Evolutionary conservation across 1,140 invertebrate genomes (phyloP).

Genomic region (Microvelia longipes): DNA sequence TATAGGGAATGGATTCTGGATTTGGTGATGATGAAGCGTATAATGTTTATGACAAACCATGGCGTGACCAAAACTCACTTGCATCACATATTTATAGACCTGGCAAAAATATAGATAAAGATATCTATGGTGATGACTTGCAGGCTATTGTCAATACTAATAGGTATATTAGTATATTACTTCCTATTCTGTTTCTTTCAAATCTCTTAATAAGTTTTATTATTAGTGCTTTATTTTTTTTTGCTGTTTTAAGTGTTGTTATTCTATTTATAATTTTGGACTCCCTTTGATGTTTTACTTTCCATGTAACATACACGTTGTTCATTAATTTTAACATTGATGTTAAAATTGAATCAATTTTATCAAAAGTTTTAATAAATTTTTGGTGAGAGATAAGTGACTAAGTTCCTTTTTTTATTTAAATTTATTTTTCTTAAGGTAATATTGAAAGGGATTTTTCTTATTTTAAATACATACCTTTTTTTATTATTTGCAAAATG

Average conservation of each 20-base stretch:
- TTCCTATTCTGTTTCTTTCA: background rate
- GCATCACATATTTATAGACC: slow-evolving; percentile 86
- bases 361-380: too few relatives aligned
- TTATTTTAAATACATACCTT: too few relatives aligned
- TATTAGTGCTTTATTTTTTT: background rate
- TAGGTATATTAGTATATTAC: slow-evolving; percentile 35
- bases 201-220: background rate
- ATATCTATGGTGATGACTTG: slow-evolving; percentile 78
- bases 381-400: too few relatives aligned
- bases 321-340: too few relatives aligned
- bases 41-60: slow-evolving; percentile 93
- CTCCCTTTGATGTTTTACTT: too few relatives aligned
- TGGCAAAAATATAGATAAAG: slow-evolving; percentile 72
- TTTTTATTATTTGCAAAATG: too few relatives aligned
- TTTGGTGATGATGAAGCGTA: slow-evolving; percentile 97
- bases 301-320: too few relatives aligned
- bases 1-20: slow-evolving; percentile 77
- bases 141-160: slow-evolving; percentile 77
- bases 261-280: too few relatives aligned
- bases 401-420: too few relatives aligned
- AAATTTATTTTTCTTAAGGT: too few relatives aligned
- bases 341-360: too few relatives aligned
- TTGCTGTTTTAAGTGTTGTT: background rate
- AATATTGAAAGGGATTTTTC: too few relatives aligned
- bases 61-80: slow-evolving; percentile 66